Conservation (phyloP, 2,113 vertebrate genomes). For the Callithrix jacchus region DNA sequence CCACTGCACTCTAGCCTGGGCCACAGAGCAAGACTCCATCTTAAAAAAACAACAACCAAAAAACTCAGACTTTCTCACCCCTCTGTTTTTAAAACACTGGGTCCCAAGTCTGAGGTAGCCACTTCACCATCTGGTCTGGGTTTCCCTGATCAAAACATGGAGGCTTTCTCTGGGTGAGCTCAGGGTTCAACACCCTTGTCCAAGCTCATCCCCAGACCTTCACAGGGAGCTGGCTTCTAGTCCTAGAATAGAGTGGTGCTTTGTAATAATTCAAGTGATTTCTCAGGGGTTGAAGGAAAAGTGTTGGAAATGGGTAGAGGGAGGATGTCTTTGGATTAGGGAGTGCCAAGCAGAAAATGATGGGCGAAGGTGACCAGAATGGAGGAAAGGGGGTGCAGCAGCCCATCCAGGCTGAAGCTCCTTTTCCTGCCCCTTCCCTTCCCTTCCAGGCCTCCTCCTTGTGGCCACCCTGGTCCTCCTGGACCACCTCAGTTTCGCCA, state of each 20-base stretch:
- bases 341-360: neutral
- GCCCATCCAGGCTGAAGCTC: neutral
- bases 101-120: neutral
- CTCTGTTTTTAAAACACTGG: neutral
- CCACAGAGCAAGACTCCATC: no score
- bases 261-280: neutral
- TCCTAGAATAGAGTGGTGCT: neutral
- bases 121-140: neutral
- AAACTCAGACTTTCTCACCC: neutral
- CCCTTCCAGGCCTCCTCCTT: slow-evolving; percentile 53
- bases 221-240: neutral
- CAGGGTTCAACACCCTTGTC: neutral
- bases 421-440: neutral
- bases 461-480: slow-evolving; percentile 12
- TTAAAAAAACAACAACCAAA: no score
- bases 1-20: no score
- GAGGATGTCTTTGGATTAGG: no score
- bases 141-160: neutral
- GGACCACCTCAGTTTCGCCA: slow-evolving; percentile 9
- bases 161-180: neutral
- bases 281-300: neutral
- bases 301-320: neutral
- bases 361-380: no score
- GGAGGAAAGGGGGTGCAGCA: neutral
- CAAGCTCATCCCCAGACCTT: neutral